Base-by-base conservation (phyloP, 2,797 vertebrate genomes). In the Pogoniulus pusillus region DNA sequence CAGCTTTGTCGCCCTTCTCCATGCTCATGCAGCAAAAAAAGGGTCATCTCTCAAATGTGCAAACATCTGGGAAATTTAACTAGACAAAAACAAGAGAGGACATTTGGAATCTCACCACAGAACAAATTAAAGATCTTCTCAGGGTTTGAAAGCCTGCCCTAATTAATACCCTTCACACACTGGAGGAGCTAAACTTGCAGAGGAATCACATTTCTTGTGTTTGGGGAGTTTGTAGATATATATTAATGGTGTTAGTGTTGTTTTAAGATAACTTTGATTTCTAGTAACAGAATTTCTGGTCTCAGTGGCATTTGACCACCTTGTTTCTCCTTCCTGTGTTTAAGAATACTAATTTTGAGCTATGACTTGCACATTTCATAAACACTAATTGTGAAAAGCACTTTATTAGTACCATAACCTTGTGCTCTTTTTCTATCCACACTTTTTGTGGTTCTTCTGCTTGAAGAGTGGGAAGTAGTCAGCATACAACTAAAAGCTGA, bases 51-150 rank as follows among this genome's bases (percentile, higher is more conserved):
- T 91, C 65, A 71, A 63, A 89, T 80, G 32, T 75, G 41, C 23
- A 89, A 89, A 80, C 58, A 82, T 87, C 79, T 91, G 65, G 39
- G 65, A 76, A 89, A 85, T 54, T 85, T 65, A 93, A 77, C 41
- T 54, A 82, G 82, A 58, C 72, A 60, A 79, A 93, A 94, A n/a
- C 34, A 66, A 77, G 55, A 71, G 43, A 92, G n/a, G 54, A 71
- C 32, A 74, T 85, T 92, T 82, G 76, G 91, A 87, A 80, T 85
- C 63, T 87, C 62, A 89, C 68, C 79, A 92, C n/a, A 91, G 58
- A 85, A 74, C 3, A 5, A 87, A 92, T 85, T 74, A 89, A 71
- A 93, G 82, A 41, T 37, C 37, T 29, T 39, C 5, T n/a, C 51
- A 64, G 34, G 26, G 26, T 55, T 16, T 77, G 65, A 89, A 64